phyloP scores from a whole-genome alignment of 1,140 invertebrate genomes.

The Ptiloglossa arizonensis region DNA sequence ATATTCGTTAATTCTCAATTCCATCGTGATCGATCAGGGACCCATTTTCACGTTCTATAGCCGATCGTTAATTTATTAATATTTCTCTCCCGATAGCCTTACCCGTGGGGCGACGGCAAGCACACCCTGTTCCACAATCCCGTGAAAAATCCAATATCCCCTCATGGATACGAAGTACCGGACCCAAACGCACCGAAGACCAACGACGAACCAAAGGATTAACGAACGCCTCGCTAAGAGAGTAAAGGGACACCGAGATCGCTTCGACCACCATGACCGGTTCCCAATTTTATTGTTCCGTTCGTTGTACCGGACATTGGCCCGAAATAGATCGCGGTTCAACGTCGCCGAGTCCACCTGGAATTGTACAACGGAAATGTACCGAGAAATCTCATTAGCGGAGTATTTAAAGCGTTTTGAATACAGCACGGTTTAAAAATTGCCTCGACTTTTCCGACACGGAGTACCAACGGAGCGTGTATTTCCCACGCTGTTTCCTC shows the following conservation, averaged over 20 bases:
- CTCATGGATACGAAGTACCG: constrained; percentile 83
- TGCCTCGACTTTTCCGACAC: not conserved
- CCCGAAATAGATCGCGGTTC: not conserved
- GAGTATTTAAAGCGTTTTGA: not conserved
- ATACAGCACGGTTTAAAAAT: not conserved
- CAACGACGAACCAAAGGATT: constrained; percentile 22
- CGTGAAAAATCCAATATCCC: constrained; percentile 82
- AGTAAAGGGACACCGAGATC: not conserved
- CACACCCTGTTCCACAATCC: constrained; percentile 85
- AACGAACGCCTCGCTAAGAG: not conserved
- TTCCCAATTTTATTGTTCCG: not conserved
- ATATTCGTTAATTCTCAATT: no score
- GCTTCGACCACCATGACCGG: not conserved
- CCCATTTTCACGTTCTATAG: not conserved
- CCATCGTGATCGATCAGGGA: no score
- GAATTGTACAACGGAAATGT: not conserved
- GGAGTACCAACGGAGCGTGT: no score
- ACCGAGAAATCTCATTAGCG: not conserved
- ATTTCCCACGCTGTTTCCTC: constrained; percentile 3
- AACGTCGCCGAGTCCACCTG: not conserved
- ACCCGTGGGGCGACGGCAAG: constrained; percentile 86
- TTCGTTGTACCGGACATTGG: not conserved
- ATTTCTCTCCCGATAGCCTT: constrained; percentile 79
- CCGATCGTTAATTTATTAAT: constrained; percentile 20
- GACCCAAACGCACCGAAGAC: constrained; percentile 54